Evolutionary conservation across 2,113 vertebrate species (phyloP).

Genomic region (Rhea americana): DNA sequence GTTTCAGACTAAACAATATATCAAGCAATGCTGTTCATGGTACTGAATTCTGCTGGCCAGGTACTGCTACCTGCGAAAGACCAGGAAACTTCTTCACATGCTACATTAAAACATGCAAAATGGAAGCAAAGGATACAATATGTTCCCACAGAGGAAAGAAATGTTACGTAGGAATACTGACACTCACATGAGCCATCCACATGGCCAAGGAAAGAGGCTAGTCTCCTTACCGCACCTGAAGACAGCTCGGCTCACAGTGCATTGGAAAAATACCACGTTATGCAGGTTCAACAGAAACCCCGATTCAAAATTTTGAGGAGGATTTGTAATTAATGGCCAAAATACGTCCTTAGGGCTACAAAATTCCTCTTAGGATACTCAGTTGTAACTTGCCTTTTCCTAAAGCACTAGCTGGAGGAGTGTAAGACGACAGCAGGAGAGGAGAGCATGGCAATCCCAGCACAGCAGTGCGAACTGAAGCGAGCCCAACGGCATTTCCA

Average conservation of each 20-base stretch:
- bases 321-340: not conserved
- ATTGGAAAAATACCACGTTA: not conserved
- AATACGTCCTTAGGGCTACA: not conserved
- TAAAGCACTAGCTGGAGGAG: not conserved
- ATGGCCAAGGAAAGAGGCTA: not conserved
- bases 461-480: too few relatives aligned
- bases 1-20: not conserved
- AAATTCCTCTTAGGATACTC: not conserved
- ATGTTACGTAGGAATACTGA: not conserved
- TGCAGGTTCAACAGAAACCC: not conserved
- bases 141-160: not conserved
- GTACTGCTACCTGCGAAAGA: not conserved
- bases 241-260: not conserved
- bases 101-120: not conserved
- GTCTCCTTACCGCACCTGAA: not conserved
- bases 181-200: not conserved
- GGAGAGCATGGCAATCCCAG: not conserved
- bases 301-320: not conserved
- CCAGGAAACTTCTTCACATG: not conserved
- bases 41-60: not conserved
- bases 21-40: not conserved
- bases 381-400: not conserved
- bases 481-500: too few relatives aligned
- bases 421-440: not conserved
- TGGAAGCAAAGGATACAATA: not conserved